These are phyloP conservation scores for Scelioninae gen. 1 DNA, from an alignment of 2,888 invertebrate genomes.

Conservation along the genomic window DNA sequence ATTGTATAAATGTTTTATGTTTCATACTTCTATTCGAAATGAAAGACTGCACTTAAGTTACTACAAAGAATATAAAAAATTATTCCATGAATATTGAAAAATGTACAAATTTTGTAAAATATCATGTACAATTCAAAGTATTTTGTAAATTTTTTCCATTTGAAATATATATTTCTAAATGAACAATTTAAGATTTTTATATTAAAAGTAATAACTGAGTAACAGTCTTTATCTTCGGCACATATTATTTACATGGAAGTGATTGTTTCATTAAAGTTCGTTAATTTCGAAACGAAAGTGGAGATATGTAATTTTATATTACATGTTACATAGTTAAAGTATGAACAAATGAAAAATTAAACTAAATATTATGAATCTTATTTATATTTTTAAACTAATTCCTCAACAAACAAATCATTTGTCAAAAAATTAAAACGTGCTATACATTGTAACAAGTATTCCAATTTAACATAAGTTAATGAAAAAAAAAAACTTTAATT, in stretches of 20 bases:
- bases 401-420: too few species aligned
- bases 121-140: background rate
- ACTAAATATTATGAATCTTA: too few species aligned
- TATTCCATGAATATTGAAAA: background rate
- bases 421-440: too few species aligned
- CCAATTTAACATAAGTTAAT: too few species aligned
- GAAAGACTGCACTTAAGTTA: background rate
- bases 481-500: too few species aligned
- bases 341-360: too few species aligned
- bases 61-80: background rate
- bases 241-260: background rate
- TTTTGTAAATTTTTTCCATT: background rate
- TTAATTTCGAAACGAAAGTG: background rate
- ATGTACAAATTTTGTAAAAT: slow-evolving; percentile 4
- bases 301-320: background rate
- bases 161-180: background rate
- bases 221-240: background rate
- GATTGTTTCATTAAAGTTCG: background rate
- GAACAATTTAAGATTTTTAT: background rate
- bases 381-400: too few species aligned
- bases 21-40: background rate
- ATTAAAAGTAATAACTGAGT: background rate
- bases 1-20: background rate
- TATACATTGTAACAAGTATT: too few species aligned
- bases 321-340: too few species aligned